Conservation (phyloP, 2,113 vertebrate species). For the Camelus dromedarius region DNA sequence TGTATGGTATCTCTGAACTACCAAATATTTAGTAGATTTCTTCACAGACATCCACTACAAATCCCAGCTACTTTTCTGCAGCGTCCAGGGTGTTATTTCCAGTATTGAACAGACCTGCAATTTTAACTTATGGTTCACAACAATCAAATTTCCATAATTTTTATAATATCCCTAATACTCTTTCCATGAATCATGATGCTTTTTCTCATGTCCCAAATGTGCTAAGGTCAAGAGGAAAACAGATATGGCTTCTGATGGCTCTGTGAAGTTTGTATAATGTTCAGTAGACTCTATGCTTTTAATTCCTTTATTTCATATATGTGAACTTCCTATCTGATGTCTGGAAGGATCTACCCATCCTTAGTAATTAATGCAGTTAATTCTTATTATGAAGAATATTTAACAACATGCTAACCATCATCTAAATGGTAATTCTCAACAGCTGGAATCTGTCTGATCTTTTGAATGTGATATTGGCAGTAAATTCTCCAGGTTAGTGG, state of each 20-base stretch:
- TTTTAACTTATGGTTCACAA: neutral
- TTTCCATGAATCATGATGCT: neutral
- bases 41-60: accelerated
- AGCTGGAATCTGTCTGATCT: neutral
- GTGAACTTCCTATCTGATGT: neutral
- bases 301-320: neutral
- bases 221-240: neutral
- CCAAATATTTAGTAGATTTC: neutral
- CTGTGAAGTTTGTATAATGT: neutral
- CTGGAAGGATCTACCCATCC: neutral
- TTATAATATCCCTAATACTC: neutral
- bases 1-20: neutral
- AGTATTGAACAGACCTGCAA: neutral
- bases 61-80: neutral
- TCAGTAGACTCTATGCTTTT: neutral
- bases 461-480: neutral
- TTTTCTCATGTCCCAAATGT: neutral
- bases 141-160: neutral
- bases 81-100: neutral
- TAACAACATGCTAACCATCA: neutral
- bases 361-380: neutral
- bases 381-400: neutral
- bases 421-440: neutral
- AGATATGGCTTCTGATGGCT: neutral
- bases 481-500: neutral